Evolutionary conservation across 2,113 vertebrate species (phyloP), one percentile per base, ranked within the genome.

Genomic region (Chionis minor): DNA sequence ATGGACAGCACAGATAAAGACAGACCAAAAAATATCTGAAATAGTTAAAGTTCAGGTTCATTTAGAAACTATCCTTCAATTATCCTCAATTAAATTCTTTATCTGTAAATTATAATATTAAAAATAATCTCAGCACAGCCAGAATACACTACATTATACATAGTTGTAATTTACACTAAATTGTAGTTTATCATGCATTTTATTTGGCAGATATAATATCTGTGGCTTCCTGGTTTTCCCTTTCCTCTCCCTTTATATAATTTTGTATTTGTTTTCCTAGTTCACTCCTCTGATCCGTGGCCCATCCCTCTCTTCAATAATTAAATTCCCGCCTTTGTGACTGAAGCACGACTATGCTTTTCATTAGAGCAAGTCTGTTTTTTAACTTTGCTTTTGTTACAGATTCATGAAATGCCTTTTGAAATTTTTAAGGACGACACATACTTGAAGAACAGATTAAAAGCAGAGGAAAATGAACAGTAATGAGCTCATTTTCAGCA

Each of bases 401-500:
- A 88, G 54, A 84, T 75, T 78, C 75, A 61, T 51, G 44, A 94
- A 95, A 83, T 75, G 83, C 27, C 83, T 96, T 94, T 67, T 95
- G 88, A 94, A 93, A 79, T 66, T 92, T 94, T 91, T 81, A 52
- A 92, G 90, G 81, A 86, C 4, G 19, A 93, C 73, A 94, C 40
- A 45, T 16, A 86, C 91, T 96, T 86, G 81, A 93, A 86, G 54
- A 93, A 73, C 58, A 97, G 88, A 95, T 95, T 88, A 95, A 96
- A 94, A 94, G 55, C 45, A 80, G 52, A 83, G 24, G 70, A 77
- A 96, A 90, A 91, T 91, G 78, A 95, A 71, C 86, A 66, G 40
- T 95, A 97, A 96, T 93, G 86, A 96, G 79, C 62, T 93, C 71
- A 55, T 94, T 96, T 96, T 61, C 89, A 96, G 67, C 79, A 86